A percentile compares a stretch with the other conserved stretches of the same genome.
Conservation (phyloP, 2,797 vertebrate species). For the Leptodactylus fallax region DNA sequence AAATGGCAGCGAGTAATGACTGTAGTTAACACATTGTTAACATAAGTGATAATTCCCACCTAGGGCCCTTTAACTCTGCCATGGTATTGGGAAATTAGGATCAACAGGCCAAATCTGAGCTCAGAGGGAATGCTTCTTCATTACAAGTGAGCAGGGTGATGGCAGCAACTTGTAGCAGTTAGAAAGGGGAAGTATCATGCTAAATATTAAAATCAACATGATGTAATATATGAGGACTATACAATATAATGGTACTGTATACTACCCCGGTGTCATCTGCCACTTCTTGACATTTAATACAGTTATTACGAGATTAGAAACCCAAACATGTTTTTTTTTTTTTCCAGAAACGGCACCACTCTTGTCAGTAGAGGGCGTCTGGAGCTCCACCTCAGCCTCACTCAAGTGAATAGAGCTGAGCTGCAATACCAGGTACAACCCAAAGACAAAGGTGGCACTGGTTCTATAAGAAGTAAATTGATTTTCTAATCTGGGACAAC, state of each 20-base stretch:
- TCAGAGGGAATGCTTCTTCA: neutral
- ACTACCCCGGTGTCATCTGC: neutral
- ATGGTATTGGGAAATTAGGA: slow-evolving; percentile 58
- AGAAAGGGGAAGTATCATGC: neutral
- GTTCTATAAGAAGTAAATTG: neutral
- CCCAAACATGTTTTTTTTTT: neutral
- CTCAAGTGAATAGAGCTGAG: neutral
- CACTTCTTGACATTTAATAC: neutral
- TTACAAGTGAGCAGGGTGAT: neutral
- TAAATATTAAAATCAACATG: neutral
- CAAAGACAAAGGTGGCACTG: neutral
- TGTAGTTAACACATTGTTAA: slow-evolving; percentile 71
- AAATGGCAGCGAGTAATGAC: slow-evolving; percentile 67
- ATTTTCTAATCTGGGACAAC: neutral
- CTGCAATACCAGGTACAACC: neutral
- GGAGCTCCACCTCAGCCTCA: neutral
- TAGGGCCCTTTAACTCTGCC: slow-evolving; percentile 63
- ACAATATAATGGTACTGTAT: neutral
- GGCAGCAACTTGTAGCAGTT: neutral
- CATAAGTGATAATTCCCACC: slow-evolving; percentile 56
- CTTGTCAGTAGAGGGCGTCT: neutral
- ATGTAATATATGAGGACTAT: neutral
- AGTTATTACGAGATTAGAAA: no score
- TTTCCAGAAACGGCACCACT: neutral
- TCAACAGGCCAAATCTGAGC: neutral